Evolutionary conservation across 2,888 invertebrate species (phyloP).

Genomic region (Cataglyphis rosenhaueri): DNA sequence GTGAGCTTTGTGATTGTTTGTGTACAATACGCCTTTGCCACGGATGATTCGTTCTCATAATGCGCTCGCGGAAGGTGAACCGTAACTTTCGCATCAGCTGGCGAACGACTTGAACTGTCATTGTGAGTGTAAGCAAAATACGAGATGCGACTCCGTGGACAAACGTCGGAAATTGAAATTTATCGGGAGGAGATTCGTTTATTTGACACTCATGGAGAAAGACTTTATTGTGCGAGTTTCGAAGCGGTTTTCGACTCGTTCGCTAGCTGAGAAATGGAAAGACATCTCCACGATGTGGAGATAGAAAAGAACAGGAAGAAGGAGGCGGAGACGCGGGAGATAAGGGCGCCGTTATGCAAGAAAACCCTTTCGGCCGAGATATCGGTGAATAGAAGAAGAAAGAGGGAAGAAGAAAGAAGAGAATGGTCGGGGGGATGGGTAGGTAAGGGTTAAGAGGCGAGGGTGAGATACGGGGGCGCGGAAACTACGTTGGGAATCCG

Average conservation of each 20-base stretch:
- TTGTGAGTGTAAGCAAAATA: slow-evolving; percentile 2
- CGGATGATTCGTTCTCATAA: background rate
- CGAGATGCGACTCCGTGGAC: slow-evolving; percentile 7
- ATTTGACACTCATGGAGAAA: slow-evolving; percentile 39
- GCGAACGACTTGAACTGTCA: background rate
- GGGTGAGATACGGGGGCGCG: slow-evolving; percentile 28
- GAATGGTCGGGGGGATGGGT: slow-evolving; percentile 12
- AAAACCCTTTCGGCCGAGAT: slow-evolving; percentile 59
- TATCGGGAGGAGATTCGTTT: slow-evolving; percentile 34
- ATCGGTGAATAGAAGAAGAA: slow-evolving; percentile 54
- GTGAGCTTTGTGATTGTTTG: background rate
- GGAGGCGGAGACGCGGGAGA: slow-evolving; percentile 33
- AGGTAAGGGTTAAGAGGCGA: slow-evolving; percentile 17
- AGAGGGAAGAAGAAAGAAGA: slow-evolving; percentile 7
- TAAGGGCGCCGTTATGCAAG: slow-evolving; percentile 64
- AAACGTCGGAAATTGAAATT: slow-evolving; percentile 50
- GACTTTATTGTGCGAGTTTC: slow-evolving; percentile 40
- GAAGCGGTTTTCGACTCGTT: slow-evolving; percentile 25
- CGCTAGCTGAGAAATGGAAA: slow-evolving; percentile 3
- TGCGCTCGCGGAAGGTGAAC: background rate
- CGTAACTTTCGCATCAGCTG: background rate
- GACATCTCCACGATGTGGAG: background rate
- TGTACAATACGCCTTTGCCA: background rate
- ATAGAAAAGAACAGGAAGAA: slow-evolving; percentile 12
- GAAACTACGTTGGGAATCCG: slow-evolving; percentile 61